A percentile compares a stretch with the other conserved stretches of the same genome.
Conservation (phyloP, 2,888 invertebrate species). For the Pherbina coryleti region DNA sequence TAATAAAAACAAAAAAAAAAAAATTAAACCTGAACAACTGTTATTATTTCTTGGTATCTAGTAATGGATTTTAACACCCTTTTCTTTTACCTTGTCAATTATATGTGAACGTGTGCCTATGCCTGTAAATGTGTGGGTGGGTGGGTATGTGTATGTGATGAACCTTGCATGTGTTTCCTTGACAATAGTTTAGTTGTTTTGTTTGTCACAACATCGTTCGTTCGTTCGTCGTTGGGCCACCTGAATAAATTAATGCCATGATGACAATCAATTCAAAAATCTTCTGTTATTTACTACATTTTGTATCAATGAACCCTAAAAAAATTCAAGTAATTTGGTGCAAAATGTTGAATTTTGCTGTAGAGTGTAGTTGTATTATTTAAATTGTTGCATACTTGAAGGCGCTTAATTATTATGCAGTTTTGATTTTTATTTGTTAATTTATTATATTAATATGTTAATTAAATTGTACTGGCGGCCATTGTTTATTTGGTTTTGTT, state of each 20-base stretch:
- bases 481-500: no score
- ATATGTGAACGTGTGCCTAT: neutral
- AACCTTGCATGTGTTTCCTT: constrained; percentile 7
- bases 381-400: neutral
- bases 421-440: no score
- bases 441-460: no score
- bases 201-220: constrained; percentile 15
- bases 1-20: neutral
- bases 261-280: neutral
- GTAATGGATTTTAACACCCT: neutral
- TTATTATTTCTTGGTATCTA: neutral
- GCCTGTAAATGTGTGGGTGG: no score
- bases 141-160: no score
- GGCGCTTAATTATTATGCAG: neutral
- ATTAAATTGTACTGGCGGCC: no score
- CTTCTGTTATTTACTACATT: neutral
- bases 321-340: no score
- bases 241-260: neutral
- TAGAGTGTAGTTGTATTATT: neutral
- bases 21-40: neutral
- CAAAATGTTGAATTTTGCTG: neutral
- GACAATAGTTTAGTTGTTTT: constrained; percentile 10
- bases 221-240: neutral
- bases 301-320: neutral
- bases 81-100: neutral